Conservation (phyloP, 2,113 vertebrate species). For the Sander vitreus region DNA sequence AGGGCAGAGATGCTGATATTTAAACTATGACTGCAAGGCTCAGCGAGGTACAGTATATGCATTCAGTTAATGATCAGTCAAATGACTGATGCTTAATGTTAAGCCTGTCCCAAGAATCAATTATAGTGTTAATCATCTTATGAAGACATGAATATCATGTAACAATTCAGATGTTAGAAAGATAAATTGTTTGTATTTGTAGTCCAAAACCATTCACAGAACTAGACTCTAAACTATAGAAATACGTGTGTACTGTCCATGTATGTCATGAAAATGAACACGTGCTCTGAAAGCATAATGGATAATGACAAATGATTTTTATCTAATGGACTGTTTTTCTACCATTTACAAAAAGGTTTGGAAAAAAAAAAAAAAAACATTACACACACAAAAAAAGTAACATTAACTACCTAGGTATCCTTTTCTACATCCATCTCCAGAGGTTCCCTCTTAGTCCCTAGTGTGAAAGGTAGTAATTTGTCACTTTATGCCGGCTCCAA, state of each 20-base stretch:
- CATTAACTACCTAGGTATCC: conserved; percentile 76
- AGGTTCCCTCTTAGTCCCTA: conserved; percentile 76
- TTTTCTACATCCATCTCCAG: conserved; percentile 72
- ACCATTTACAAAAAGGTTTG: conserved; percentile 63
- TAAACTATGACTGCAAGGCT: conserved; percentile 46
- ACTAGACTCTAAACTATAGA: background rate
- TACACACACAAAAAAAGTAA: conserved; percentile 57
- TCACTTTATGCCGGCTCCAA: conserved; percentile 92
- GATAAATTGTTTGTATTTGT: background rate
- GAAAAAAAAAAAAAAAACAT: too few species aligned
- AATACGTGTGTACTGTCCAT: background rate
- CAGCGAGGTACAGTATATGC: conserved; percentile 16
- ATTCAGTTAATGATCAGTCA: conserved; percentile 49
- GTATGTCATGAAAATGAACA: conserved; percentile 39
- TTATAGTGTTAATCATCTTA: conserved; percentile 16
- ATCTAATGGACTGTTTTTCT: conserved; percentile 45
- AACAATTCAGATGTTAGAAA: background rate
- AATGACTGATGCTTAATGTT: conserved; percentile 39
- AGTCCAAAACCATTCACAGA: background rate
- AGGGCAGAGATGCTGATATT: conserved; percentile 47
- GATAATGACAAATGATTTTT: conserved; percentile 56
- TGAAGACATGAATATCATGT: background rate
- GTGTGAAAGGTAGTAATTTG: conserved; percentile 96
- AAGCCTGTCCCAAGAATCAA: conserved; percentile 5
- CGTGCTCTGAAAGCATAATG: conserved; percentile 17